Conservation (phyloP, 2,888 invertebrate species). For the Mayetiola destructor region DNA sequence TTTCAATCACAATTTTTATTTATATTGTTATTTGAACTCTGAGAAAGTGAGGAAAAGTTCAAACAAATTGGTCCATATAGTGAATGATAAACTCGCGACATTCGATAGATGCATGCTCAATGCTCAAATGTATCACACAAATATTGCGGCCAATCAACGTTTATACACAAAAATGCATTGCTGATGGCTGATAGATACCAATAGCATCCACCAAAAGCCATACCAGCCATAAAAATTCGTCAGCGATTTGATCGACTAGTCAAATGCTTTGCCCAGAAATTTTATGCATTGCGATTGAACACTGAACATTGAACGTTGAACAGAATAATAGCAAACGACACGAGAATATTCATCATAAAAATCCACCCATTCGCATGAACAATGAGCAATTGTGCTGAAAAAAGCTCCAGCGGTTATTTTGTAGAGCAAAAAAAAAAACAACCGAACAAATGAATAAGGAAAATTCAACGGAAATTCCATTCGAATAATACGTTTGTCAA, state of each 20-base stretch:
- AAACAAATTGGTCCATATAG: not conserved
- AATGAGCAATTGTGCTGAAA: no score
- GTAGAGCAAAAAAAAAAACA: not conserved
- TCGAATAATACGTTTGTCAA: not conserved
- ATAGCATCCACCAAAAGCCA: not conserved
- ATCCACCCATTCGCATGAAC: no score
- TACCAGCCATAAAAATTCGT: not conserved
- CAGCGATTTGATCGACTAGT: not conserved
- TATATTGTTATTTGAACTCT: conserved; percentile 1
- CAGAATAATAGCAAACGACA: not conserved
- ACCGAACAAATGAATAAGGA: not conserved
- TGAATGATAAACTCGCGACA: not conserved
- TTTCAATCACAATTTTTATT: conserved; percentile 10
- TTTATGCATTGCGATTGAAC: not conserved
- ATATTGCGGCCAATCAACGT: not conserved
- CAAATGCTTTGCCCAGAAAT: not conserved
- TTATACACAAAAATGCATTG: not conserved
- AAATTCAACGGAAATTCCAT: not conserved
- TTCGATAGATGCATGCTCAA: no score
- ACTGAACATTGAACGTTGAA: no score
- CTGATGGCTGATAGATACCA: no score
- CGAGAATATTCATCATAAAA: not conserved
- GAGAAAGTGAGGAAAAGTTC: not conserved
- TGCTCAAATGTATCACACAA: no score
- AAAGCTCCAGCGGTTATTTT: no score